Evolutionary conservation across 2,888 invertebrate genomes (phyloP), one percentile per base, ranked within the genome.

Genomic region (Psylliodes chrysocephalus): DNA sequence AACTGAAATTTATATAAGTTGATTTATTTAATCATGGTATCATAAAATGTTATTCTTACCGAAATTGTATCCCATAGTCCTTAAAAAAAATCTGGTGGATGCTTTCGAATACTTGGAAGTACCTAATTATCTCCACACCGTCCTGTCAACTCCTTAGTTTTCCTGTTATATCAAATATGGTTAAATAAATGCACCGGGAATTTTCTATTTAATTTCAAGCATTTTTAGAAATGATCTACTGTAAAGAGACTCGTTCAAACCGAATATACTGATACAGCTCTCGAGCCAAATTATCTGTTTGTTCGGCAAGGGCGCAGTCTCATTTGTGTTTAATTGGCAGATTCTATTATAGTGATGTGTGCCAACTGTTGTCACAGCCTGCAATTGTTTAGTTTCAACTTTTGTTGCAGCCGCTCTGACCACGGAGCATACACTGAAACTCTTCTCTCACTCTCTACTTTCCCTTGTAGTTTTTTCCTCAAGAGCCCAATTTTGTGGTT

Each of bases 391-490:
- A 80, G 75, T 77, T 70, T 73, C 71, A 72, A 73, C 74, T 81
- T 82, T 81, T 82, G 81, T 82, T 82, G 80, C 82, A 82, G 81
- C 82, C 80, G 82, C 82, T 82, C 80, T 82, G 82, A 81, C 81
- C 75, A 81, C 79, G 81, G 81, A 81, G 79, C 81, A 79, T 77
- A 77, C 80, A 68, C 66, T 64, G 64, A 64, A 60, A 54, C 44
- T 71, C 72, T 70, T 68, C 73, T 73, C 72, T 73, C 71, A 71
- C 69, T 68, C 73, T 73, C 72, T 73, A 69, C 66, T 63, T n/a
- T 75, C 77, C 73, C 77, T 71, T 73, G 71, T 76, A 77, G 75
- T 76, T 76, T 28, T 74, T 75, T 72, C 68, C 68, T 67, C 62
- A 64, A 64, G 68, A 68, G 68, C 68, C 68, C 68, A 42, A 59